Percentiles rank a stretch among this genome's conserved stretches.
Conservation (phyloP, 2,888 invertebrate species). For the Cataglyphis livida region DNA sequence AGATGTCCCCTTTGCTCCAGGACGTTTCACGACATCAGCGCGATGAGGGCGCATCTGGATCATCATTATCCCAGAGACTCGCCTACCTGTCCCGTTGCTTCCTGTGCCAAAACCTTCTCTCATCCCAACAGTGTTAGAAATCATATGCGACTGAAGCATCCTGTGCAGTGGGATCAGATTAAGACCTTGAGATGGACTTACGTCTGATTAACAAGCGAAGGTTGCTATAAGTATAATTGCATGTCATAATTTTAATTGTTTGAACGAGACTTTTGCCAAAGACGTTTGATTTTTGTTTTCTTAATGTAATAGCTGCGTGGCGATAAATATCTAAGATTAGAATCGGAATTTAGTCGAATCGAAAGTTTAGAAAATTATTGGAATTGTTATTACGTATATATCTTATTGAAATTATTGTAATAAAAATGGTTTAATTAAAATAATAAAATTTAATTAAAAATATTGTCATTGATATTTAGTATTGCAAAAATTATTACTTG, state of each 20-base stretch:
- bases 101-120: slow-evolving; percentile 91
- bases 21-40: slow-evolving; percentile 89
- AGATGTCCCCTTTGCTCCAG: slow-evolving; percentile 92
- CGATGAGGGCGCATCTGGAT: slow-evolving; percentile 91
- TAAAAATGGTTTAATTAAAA: not conserved
- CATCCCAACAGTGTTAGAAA: slow-evolving; percentile 95
- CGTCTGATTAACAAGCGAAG: slow-evolving; percentile 84
- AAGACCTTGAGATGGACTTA: slow-evolving; percentile 92
- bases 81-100: slow-evolving; percentile 92
- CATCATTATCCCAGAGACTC: slow-evolving; percentile 95
- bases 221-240: slow-evolving; percentile 14
- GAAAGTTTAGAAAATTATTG: not conserved
- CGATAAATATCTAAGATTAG: slow-evolving; percentile 15
- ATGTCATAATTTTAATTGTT: slow-evolving; percentile 9
- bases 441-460: not conserved
- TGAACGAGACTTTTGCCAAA: slow-evolving; percentile 23
- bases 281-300: slow-evolving; percentile 31
- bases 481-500: not conserved
- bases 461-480: not conserved
- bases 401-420: not conserved
- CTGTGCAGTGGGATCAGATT: slow-evolving; percentile 93
- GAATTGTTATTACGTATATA: not conserved
- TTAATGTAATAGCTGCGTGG: slow-evolving; percentile 1
- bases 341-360: not conserved
- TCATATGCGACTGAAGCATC: slow-evolving; percentile 95